These are phyloP conservation scores for Madoqua kirkii DNA, from an alignment of 2,113 vertebrate species.

Conservation along the genomic window DNA sequence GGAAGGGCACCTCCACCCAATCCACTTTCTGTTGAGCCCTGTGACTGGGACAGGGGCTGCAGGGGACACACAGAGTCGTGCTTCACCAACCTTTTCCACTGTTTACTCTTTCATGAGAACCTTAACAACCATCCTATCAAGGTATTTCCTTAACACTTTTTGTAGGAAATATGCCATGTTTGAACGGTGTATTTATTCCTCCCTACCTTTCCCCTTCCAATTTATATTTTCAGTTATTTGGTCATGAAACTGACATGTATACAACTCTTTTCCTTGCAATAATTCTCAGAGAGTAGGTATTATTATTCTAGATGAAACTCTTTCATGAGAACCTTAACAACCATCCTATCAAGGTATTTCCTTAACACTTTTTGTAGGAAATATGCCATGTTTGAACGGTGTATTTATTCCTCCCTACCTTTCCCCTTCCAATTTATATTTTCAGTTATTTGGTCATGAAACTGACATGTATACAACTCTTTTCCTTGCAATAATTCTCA, in stretches of 20 bases:
- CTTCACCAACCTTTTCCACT: background rate
- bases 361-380: background rate
- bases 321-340: slow-evolving; percentile 14
- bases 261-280: background rate
- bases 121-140: background rate
- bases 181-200: background rate
- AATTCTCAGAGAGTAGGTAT: background rate
- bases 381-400: background rate
- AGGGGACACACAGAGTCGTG: background rate
- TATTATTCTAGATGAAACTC: slow-evolving; percentile 16
- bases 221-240: background rate
- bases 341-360: background rate
- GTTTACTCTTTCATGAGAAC: slow-evolving; percentile 14
- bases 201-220: background rate
- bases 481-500: background rate
- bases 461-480: background rate
- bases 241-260: background rate
- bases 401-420: background rate
- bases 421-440: background rate
- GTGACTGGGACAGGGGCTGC: background rate
- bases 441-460: background rate
- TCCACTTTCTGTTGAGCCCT: background rate
- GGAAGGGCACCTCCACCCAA: background rate
- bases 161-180: background rate
- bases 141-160: background rate